Conservation (phyloP, 1,140 invertebrate genomes). For the Drosophila dunni region DNA sequence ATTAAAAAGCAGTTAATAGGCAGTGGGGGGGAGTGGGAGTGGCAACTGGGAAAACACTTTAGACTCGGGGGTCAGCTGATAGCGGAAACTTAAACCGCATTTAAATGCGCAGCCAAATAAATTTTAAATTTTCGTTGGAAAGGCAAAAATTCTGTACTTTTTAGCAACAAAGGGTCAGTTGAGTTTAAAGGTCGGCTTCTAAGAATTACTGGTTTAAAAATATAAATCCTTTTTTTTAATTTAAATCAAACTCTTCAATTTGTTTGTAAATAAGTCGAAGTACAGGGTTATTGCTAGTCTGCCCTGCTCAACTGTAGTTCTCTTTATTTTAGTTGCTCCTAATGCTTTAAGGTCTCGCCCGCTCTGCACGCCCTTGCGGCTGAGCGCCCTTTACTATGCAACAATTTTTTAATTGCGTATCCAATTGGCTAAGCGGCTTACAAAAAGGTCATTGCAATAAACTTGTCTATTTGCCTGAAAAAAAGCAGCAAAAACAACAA, state of each 20-base stretch:
- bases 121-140: conserved; percentile 27
- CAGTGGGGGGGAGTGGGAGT: too few species aligned
- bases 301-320: too few species aligned
- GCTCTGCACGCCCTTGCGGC: too few species aligned
- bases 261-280: too few species aligned
- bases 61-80: background rate
- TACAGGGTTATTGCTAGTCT: too few species aligned
- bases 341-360: background rate
- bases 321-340: conserved; percentile 29
- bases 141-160: background rate
- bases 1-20: conserved; percentile 54
- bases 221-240: too few species aligned
- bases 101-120: conserved; percentile 15
- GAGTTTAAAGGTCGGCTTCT: background rate
- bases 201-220: too few species aligned
- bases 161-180: background rate
- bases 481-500: background rate
- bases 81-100: background rate
- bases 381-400: conserved; percentile 43
- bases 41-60: background rate
- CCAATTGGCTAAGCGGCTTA: conserved; percentile 65
- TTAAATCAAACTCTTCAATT: too few species aligned
- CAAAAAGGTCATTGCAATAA: conserved; percentile 51
- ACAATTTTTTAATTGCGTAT: conserved; percentile 66
- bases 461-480: conserved; percentile 34